Conservation (phyloP, 1,140 invertebrate genomes). For the Drosophila bifasciata region DNA sequence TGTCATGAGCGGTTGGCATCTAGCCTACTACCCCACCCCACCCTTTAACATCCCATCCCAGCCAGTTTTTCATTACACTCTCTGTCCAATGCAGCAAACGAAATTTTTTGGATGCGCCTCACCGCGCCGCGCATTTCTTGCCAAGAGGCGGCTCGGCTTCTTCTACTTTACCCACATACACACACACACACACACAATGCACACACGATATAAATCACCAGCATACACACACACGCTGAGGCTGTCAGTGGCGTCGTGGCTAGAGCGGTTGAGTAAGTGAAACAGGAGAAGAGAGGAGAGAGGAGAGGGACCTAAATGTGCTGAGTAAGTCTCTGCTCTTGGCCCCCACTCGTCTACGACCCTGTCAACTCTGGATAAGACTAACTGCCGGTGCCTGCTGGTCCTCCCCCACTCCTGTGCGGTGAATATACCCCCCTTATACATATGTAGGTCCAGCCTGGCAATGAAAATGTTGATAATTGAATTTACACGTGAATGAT, state of each 20-base stretch:
- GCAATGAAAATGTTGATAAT: slow-evolving; percentile 78
- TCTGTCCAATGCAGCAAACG: slow-evolving; percentile 59
- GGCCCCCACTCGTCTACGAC: slow-evolving; percentile 15
- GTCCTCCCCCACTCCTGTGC: too few species aligned
- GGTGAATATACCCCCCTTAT: too few species aligned
- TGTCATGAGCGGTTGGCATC: slow-evolving; percentile 53
- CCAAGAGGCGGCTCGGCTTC: slow-evolving; percentile 37
- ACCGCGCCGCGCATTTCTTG: slow-evolving; percentile 24
- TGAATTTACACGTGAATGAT: slow-evolving; percentile 82
- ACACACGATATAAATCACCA: slow-evolving; percentile 51
- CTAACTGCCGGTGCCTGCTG: slow-evolving; percentile 23
- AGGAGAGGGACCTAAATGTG: not conserved
- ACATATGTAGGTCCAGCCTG: slow-evolving; percentile 16
- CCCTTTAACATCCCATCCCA: slow-evolving; percentile 24
- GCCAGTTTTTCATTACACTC: slow-evolving; percentile 59
- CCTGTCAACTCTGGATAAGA: slow-evolving; percentile 25
- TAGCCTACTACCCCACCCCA: slow-evolving; percentile 31
- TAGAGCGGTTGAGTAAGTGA: not conserved
- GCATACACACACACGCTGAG: slow-evolving; percentile 32
- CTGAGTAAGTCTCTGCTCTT: not conserved
- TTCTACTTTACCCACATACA: slow-evolving; percentile 39
- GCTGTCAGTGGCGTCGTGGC: slow-evolving; percentile 19
- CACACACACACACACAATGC: slow-evolving; percentile 22
- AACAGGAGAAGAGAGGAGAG: not conserved
- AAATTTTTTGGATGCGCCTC: slow-evolving; percentile 59